phyloP scores from a whole-genome alignment of 2,797 vertebrate species.

The Falco naumanni region DNA sequence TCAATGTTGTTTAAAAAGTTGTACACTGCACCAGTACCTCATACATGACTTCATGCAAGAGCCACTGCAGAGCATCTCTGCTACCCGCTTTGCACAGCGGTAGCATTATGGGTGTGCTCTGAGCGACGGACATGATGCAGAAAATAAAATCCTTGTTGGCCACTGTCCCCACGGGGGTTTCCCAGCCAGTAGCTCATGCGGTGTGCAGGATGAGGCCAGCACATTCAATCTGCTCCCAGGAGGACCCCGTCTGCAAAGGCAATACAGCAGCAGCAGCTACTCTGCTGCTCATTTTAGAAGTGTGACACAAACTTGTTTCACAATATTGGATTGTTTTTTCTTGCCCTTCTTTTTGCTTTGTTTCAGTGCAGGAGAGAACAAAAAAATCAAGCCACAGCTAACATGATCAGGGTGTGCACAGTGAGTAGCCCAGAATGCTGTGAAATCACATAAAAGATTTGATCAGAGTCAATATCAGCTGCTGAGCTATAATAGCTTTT shows the following conservation, averaged over 20 bases:
- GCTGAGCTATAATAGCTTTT: slow-evolving; percentile 65
- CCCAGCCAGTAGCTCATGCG: neutral
- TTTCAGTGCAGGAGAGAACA: neutral
- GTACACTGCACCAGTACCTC: neutral
- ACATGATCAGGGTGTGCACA: neutral
- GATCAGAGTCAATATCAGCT: slow-evolving; percentile 60
- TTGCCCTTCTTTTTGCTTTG: neutral
- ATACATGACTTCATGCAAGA: neutral
- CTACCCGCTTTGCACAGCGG: neutral
- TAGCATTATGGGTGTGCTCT: neutral
- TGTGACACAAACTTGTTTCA: neutral
- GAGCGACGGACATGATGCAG: fast-evolving
- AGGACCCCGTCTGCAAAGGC: neutral
- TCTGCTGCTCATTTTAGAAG: neutral
- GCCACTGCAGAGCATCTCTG: neutral
- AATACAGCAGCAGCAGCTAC: neutral
- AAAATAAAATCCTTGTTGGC: neutral
- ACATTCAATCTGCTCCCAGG: neutral
- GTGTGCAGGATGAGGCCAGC: neutral
- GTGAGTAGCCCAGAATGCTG: slow-evolving; percentile 47
- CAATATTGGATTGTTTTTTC: neutral
- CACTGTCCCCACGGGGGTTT: fast-evolving
- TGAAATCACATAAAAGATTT: slow-evolving; percentile 70
- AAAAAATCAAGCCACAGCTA: neutral
- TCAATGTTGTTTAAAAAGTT: neutral